These are phyloP conservation scores for Propsilocerus akamusi DNA, from an alignment of 1,140 invertebrate species.

Conservation along the genomic window DNA sequence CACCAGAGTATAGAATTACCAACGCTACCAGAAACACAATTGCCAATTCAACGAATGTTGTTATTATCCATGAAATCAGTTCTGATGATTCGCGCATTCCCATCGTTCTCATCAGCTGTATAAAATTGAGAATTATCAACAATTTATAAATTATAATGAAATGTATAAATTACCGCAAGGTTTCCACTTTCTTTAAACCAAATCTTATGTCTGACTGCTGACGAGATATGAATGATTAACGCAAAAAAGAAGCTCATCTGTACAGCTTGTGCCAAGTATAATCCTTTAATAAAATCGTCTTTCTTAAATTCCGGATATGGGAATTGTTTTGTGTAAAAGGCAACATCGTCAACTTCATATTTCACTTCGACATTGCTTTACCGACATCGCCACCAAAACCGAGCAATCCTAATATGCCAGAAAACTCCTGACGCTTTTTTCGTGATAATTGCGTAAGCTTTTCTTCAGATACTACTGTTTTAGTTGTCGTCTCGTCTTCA, in stretches of 20 bases:
- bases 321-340: conserved; percentile 39
- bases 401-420: not conserved
- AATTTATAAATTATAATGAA: too few relatives aligned
- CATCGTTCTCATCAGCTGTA: conserved; percentile 45
- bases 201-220: conserved; percentile 37
- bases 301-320: conserved; percentile 43
- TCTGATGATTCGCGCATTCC: conserved; percentile 37
- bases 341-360: conserved; percentile 25
- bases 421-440: not conserved
- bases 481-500: not conserved
- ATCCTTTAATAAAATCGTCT: conserved; percentile 37
- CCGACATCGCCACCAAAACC: not conserved
- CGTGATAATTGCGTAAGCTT: too few relatives aligned
- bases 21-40: conserved; percentile 29
- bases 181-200: conserved; percentile 45
- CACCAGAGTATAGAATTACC: conserved; percentile 29
- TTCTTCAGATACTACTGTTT: not conserved
- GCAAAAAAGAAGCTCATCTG: conserved; percentile 41
- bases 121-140: too few relatives aligned
- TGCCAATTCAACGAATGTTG: conserved; percentile 30
- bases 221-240: conserved; percentile 37
- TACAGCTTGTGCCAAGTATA: conserved; percentile 41
- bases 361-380: conserved; percentile 8
- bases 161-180: conserved; percentile 42
- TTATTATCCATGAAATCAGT: conserved; percentile 38